Conservation (phyloP, 2,797 vertebrate genomes). For the Alfaro cultratus region DNA sequence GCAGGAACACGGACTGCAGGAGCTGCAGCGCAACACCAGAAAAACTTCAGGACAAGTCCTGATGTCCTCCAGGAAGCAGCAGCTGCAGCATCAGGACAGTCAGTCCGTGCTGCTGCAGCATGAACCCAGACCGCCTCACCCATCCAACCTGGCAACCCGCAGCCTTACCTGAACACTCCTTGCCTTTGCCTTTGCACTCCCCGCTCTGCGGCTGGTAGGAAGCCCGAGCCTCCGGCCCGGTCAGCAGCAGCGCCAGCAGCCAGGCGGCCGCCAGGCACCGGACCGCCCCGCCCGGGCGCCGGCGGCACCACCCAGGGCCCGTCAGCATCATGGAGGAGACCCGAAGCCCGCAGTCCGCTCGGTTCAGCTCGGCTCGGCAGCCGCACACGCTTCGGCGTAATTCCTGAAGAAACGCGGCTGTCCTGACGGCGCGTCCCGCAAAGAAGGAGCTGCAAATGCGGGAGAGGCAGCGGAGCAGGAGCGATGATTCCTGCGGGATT, state of each 20-base stretch:
- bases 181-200: slow-evolving; percentile 71
- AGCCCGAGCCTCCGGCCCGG: slow-evolving; percentile 47
- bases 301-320: slow-evolving; percentile 39
- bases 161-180: slow-evolving; percentile 70
- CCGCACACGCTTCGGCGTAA: slow-evolving; percentile 7
- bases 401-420: slow-evolving; percentile 18
- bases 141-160: background rate
- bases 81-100: background rate
- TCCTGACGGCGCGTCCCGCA: slow-evolving; percentile 25
- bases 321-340: slow-evolving; percentile 43
- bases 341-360: slow-evolving; percentile 16
- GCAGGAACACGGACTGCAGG: background rate
- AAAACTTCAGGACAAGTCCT: background rate
- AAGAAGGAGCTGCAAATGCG: background rate
- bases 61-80: background rate
- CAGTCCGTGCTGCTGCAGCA: background rate
- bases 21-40: background rate
- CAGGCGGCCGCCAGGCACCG: slow-evolving; percentile 48
- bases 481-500: slow-evolving; percentile 7
- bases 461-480: slow-evolving; percentile 15
- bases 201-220: slow-evolving; percentile 66
- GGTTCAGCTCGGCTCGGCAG: slow-evolving; percentile 4
- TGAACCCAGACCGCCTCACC: no score
- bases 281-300: slow-evolving; percentile 33
- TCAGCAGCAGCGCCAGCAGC: slow-evolving; percentile 51